A percentile compares a stretch with the other conserved stretches of the same genome.
phyloP scores from a whole-genome alignment of 2,888 invertebrate genomes.

The Hanleya hanleyi region DNA sequence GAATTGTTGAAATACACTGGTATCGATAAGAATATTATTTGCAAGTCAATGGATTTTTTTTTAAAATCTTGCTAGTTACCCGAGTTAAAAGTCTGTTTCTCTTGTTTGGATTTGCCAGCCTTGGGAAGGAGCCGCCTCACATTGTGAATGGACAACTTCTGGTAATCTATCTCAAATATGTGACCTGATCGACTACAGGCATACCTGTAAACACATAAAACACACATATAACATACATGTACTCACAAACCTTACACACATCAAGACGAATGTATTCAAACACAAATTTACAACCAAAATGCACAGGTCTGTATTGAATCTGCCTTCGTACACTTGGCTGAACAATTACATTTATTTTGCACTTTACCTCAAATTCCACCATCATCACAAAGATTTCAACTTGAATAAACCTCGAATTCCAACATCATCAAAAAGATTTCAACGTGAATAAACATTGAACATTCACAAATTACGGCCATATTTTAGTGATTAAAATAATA shows the following conservation, averaged over 20 bases:
- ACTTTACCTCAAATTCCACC: no score
- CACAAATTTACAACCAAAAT: no score
- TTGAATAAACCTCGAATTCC: no score
- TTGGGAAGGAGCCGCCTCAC: conserved; percentile 69
- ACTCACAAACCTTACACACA: neutral
- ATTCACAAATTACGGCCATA: no score
- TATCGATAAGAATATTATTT: neutral
- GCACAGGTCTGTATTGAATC: no score
- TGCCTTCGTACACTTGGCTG: no score
- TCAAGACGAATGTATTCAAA: neutral
- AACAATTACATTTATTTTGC: no score
- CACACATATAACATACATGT: neutral
- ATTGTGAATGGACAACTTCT: conserved; percentile 64
- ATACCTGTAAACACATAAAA: conserved; percentile 51
- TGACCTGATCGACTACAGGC: conserved; percentile 70
- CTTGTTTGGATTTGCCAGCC: conserved; percentile 36
- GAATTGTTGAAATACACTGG: no score
- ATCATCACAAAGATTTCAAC: neutral
- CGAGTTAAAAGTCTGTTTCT: conserved; percentile 61
- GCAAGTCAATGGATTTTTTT: neutral
- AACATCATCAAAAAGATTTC: neutral
- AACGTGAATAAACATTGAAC: neutral
- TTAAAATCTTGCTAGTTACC: no score
- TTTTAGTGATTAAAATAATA: no score
- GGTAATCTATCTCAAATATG: conserved; percentile 70